Evolutionary conservation across 37 sponge, comb jelly and placozoan genomes (phyloP).

Genomic region (Beroe ovata): DNA sequence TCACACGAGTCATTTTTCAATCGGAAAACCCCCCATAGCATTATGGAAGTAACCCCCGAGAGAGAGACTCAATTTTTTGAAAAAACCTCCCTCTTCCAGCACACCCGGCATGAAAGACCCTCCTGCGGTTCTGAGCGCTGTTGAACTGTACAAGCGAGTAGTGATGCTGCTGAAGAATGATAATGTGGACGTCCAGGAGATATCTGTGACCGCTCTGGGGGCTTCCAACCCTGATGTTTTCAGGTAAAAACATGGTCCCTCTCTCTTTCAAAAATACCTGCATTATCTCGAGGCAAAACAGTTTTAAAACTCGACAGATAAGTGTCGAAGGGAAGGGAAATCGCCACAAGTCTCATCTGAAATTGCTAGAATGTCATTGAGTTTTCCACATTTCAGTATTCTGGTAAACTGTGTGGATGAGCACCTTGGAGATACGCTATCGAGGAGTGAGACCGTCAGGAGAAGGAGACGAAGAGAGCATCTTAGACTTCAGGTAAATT

Average conservation of each 20-base stretch:
- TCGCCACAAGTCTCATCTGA: too few relatives aligned
- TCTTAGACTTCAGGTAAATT: constrained; percentile 36
- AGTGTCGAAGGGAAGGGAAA: too few relatives aligned
- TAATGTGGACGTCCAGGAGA: constrained; percentile 39
- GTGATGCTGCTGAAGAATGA: constrained; percentile 46
- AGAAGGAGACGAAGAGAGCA: constrained; percentile 29
- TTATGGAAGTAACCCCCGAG: too few relatives aligned
- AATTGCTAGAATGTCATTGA: too few relatives aligned
- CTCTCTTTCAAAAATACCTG: too few relatives aligned
- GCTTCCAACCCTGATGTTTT: constrained; percentile 51
- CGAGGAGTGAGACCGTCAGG: constrained; percentile 31
- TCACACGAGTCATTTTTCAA: too few relatives aligned
- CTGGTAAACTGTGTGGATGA: constrained; percentile 55
- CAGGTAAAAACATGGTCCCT: too few relatives aligned
- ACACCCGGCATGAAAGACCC: not conserved
- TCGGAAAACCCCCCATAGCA: too few relatives aligned
- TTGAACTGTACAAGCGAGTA: constrained; percentile 26
- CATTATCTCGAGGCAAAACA: too few relatives aligned
- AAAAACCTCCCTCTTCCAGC: not conserved
- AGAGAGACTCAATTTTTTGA: not conserved
- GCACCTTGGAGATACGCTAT: constrained; percentile 38
- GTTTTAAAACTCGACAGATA: too few relatives aligned
- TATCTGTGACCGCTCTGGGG: constrained; percentile 18
- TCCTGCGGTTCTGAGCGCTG: not conserved
- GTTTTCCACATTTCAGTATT: not conserved